Evolutionary conservation across 2,888 invertebrate genomes (phyloP).

Genomic region (Cloeon dipterum): DNA sequence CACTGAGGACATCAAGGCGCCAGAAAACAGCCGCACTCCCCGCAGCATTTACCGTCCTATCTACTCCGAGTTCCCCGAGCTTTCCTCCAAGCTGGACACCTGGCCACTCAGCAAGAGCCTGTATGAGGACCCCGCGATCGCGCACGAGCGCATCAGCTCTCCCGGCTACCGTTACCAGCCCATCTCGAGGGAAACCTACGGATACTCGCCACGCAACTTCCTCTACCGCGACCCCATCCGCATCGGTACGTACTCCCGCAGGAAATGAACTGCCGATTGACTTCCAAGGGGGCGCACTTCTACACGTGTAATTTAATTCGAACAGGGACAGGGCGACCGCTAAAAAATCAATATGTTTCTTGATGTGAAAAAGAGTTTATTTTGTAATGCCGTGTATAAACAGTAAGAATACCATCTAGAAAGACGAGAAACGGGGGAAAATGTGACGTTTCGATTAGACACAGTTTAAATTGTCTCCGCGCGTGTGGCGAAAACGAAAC

Average conservation of each 20-base stretch:
- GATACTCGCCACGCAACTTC: conserved; percentile 70
- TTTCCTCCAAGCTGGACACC: conserved; percentile 28
- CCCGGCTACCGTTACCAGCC: conserved; percentile 81
- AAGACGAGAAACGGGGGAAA: no score
- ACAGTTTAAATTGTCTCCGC: no score
- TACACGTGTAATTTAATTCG: no score
- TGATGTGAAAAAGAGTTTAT: no score
- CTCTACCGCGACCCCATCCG: conserved; percentile 60
- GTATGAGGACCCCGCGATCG: conserved; percentile 61
- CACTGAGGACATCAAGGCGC: conserved; percentile 78
- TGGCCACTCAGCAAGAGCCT: conserved; percentile 68
- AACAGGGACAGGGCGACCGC: no score
- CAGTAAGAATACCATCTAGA: no score
- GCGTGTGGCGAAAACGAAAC: no score
- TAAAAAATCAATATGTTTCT: no score
- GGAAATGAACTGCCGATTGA: no score
- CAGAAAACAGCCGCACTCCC: conserved; percentile 41
- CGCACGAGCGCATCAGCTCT: conserved; percentile 62
- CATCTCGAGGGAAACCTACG: conserved; percentile 73
- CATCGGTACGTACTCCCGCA: conserved; percentile 74
- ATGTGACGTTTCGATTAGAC: no score
- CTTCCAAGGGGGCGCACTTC: no score
- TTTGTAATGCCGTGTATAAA: no score
- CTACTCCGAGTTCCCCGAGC: conserved; percentile 51
- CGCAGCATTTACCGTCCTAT: conserved; percentile 33